These are phyloP conservation scores for Phrixothrix hirtus DNA, from an alignment of 2,888 invertebrate genomes.

Conservation along the genomic window DNA sequence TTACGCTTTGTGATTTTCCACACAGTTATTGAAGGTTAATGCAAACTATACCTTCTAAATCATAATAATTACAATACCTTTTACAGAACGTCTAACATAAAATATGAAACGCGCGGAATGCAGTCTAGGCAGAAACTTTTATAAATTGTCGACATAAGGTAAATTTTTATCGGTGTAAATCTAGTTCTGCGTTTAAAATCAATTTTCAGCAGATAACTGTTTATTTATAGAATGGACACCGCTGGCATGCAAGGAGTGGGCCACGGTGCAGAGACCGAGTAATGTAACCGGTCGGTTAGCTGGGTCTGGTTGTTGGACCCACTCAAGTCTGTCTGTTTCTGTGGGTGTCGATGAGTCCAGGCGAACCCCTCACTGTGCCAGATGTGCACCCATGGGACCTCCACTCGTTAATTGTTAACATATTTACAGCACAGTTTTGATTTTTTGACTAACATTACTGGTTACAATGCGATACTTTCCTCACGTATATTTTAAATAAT, in stretches of 20 bases:
- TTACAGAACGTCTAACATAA: too few relatives aligned
- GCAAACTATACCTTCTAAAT: too few relatives aligned
- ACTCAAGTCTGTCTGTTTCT: conserved; percentile 35
- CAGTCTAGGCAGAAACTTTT: neutral
- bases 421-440: conserved; percentile 3
- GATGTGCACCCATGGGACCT: conserved; percentile 35
- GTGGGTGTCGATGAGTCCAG: conserved; percentile 35
- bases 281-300: conserved; percentile 38
- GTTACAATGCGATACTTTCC: too few relatives aligned
- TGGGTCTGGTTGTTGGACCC: conserved; percentile 28
- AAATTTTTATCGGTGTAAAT: conserved; percentile 15
- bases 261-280: conserved; percentile 37
- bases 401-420: conserved; percentile 20
- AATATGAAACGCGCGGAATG: too few relatives aligned
- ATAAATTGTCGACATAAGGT: neutral
- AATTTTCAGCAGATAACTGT: conserved; percentile 27
- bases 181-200: conserved; percentile 21
- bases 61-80: too few relatives aligned
- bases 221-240: conserved; percentile 30
- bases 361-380: conserved; percentile 35
- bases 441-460: neutral
- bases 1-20: too few relatives aligned
- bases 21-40: too few relatives aligned
- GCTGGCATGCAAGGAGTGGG: conserved; percentile 32
- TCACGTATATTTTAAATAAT: too few relatives aligned